Conservation (phyloP, 2,797 vertebrate species). For the Momotus momota region DNA sequence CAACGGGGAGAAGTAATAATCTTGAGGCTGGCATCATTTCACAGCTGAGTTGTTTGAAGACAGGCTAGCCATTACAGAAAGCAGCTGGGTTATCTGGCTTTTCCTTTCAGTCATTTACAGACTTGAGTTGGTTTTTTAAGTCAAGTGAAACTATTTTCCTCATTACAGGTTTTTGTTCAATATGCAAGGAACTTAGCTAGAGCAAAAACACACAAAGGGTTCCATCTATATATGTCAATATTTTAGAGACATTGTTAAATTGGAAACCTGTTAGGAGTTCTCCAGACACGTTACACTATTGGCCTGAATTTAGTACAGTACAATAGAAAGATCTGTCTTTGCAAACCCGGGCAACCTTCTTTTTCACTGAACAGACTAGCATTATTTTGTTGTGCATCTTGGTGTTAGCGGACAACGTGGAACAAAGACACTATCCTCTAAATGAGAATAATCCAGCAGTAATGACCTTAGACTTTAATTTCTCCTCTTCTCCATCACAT, state of each 20-base stretch:
- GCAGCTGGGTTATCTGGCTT: slow-evolving; percentile 44
- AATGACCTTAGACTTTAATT: background rate
- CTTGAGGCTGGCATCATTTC: slow-evolving; percentile 56
- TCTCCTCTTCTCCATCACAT: background rate
- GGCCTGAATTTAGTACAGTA: slow-evolving; percentile 23
- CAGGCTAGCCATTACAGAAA: slow-evolving; percentile 60
- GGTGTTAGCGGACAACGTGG: background rate
- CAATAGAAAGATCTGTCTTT: background rate
- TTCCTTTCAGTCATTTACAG: slow-evolving; percentile 31
- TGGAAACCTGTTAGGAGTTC: background rate
- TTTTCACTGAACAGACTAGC: background rate
- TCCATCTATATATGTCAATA: background rate
- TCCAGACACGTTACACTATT: background rate
- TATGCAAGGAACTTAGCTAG: background rate
- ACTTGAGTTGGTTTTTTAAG: background rate
- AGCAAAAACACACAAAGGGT: slow-evolving; percentile 4
- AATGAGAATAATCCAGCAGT: background rate
- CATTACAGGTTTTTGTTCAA: background rate
- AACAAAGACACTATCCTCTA: background rate
- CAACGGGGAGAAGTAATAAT: slow-evolving; percentile 43
- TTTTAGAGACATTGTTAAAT: slow-evolving; percentile 19
- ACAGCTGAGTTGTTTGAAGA: slow-evolving; percentile 63
- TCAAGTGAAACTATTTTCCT: slow-evolving; percentile 7
- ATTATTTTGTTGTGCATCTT: background rate
- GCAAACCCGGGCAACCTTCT: background rate